Base-by-base conservation (phyloP, 2,888 invertebrate species). In the Ectropis crepuscularia region DNA sequence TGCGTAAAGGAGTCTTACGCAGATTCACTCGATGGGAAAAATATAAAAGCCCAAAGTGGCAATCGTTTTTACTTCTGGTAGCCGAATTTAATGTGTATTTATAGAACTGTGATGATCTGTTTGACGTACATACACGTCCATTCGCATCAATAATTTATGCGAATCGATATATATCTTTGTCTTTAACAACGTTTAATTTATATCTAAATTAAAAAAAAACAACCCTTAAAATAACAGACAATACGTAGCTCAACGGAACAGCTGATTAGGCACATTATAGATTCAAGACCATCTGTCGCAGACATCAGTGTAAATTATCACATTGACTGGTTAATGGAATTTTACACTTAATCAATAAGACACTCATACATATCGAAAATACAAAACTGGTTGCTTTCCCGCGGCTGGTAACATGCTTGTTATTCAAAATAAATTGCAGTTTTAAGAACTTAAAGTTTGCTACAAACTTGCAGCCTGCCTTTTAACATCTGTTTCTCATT, bases 401-500 rank as follows among this genome's bases (percentile, higher is more conserved):
- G 16, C 9, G 37, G 8, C 11, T 47, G 36, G 41, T 36, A 42
- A 49, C 51, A 38, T 48, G 43, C 48, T 57, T 65, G 36, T 39
- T 53, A 65, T 70, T 63, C 64, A 72, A 70, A 64, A 67, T 70
- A 71, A 68, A 68, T 67, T 65, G 63, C 66, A 50, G 61, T 59
- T 46, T 50, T 8, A 28, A 49, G 16, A 53, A 57, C 57, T 49
- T 65, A 49, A 53, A 68, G 50, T 59, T 47, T 50, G 46, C 47
- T 60, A 57, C 57, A 51, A 57, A 62, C 64, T 53, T 12, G 47
- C 68, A 57, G 43, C 43, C 11, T 47, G 45, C 51, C 12, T 51
- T 36, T 37, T 9, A 47, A 9, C 57, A 62, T 57, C 62, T 62
- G 62, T 62, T 51, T 9, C 50, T 12, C 8, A 7, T 12, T 12